These are phyloP conservation scores for Bembecia ichneumoniformis DNA, from an alignment of 2,888 invertebrate species.

Conservation along the genomic window DNA sequence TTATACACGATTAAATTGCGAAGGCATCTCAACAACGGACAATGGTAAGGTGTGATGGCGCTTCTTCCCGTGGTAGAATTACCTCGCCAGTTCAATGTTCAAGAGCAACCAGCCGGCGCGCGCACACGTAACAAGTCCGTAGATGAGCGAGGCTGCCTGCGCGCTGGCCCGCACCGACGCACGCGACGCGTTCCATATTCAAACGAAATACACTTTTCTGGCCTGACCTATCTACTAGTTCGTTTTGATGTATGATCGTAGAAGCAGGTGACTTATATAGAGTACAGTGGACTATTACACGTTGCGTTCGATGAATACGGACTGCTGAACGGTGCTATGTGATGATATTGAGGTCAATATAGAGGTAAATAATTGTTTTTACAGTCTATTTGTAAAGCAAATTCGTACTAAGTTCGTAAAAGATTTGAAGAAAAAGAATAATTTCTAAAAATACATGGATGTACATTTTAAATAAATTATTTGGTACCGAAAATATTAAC, in stretches of 20 bases:
- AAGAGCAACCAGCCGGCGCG: constrained; percentile 42
- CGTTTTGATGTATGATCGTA: no score
- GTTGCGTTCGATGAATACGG: constrained; percentile 21
- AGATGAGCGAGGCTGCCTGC: constrained; percentile 41
- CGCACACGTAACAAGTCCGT: constrained; percentile 53
- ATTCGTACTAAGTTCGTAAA: no score
- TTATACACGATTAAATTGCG: constrained; percentile 27
- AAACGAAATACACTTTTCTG: constrained; percentile 17
- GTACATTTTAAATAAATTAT: no score
- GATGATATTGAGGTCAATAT: constrained; percentile 23
- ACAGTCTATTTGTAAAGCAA: no score
- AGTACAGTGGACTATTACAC: constrained; percentile 5
- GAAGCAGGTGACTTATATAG: no score
- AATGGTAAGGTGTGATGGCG: constrained; percentile 10
- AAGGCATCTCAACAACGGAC: constrained; percentile 14
- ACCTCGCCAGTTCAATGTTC: constrained; percentile 57
- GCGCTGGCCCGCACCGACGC: constrained; percentile 16
- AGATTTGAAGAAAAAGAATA: no score
- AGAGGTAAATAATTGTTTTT: neutral
- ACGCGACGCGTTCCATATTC: constrained; percentile 30
- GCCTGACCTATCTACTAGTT: no score
- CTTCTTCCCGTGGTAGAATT: constrained; percentile 32
- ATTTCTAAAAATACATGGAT: no score
- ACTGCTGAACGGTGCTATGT: neutral
- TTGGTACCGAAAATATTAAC: no score